Conservation (phyloP, 2,113 vertebrate genomes). For the Rhinichthys klamathensis region DNA sequence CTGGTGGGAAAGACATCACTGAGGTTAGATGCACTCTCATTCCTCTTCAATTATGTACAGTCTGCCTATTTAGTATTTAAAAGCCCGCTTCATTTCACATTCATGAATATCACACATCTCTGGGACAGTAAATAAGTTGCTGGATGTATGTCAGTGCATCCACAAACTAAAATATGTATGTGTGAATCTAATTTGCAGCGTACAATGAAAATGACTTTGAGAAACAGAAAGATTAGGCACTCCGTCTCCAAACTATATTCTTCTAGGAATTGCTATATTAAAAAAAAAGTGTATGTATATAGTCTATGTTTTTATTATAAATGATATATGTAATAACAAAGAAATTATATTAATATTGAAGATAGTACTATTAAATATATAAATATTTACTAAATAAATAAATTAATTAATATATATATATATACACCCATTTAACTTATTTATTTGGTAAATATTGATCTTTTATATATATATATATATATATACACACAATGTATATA, state of each 20-base stretch:
- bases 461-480: no score
- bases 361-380: no score
- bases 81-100: slow-evolving; percentile 62
- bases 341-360: not conserved
- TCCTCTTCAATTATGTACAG: slow-evolving; percentile 64
- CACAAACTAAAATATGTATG: slow-evolving; percentile 54
- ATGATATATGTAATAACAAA: not conserved
- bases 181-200: slow-evolving; percentile 55
- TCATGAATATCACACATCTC: slow-evolving; percentile 61
- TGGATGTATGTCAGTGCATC: slow-evolving; percentile 38
- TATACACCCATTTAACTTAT: no score
- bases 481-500: no score
- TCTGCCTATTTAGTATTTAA: slow-evolving; percentile 64
- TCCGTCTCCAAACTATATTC: not conserved
- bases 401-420: no score
- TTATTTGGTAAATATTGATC: no score
- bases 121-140: slow-evolving; percentile 59
- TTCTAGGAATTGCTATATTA: not conserved
- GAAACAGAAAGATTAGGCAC: not conserved
- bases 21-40: slow-evolving; percentile 55
- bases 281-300: not conserved
- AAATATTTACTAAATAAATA: no score
- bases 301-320: not conserved
- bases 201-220: not conserved
- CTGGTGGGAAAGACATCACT: slow-evolving; percentile 62